A percentile compares a stretch with the other conserved stretches of the same genome.
These are phyloP conservation scores for Drosophila quasianomalipes DNA, from an alignment of 2,888 invertebrate genomes.

Conservation along the genomic window DNA sequence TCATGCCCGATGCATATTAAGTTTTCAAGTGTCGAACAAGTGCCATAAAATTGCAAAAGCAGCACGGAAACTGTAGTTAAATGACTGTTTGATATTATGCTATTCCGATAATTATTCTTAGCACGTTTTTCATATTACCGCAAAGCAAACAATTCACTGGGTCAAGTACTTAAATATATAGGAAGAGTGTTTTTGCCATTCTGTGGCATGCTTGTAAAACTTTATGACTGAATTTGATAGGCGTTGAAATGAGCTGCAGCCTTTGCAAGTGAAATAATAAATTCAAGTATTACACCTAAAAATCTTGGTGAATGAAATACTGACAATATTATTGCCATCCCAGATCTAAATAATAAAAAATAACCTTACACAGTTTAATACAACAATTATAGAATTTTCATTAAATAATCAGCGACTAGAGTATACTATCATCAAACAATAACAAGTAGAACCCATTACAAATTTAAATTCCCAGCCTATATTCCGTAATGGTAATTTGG, in stretches of 20 bases:
- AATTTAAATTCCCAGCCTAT: background rate
- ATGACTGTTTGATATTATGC: conserved; percentile 40
- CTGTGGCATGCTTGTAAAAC: conserved; percentile 24
- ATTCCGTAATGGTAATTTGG: background rate
- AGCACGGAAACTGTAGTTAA: conserved; percentile 25
- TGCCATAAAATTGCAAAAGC: conserved; percentile 43
- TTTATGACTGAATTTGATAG: conserved; percentile 39
- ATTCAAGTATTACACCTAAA: background rate
- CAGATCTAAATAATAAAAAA: background rate
- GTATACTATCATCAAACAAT: background rate
- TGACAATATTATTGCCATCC: background rate
- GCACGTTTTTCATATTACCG: conserved; percentile 15
- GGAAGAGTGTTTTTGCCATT: conserved; percentile 8
- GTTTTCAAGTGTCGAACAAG: conserved; percentile 63
- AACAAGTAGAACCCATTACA: background rate
- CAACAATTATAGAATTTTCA: background rate
- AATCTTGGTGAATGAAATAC: background rate
- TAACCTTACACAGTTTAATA: background rate
- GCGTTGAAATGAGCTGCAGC: conserved; percentile 7
- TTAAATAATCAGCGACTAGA: background rate
- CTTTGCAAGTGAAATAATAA: background rate
- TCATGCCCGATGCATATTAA: conserved; percentile 60
- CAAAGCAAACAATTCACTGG: background rate
- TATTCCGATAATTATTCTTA: conserved; percentile 42
- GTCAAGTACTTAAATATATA: conserved; percentile 5